Evolutionary conservation across 2,113 vertebrate species (phyloP).

Genomic region (Dolichotis patagonum): DNA sequence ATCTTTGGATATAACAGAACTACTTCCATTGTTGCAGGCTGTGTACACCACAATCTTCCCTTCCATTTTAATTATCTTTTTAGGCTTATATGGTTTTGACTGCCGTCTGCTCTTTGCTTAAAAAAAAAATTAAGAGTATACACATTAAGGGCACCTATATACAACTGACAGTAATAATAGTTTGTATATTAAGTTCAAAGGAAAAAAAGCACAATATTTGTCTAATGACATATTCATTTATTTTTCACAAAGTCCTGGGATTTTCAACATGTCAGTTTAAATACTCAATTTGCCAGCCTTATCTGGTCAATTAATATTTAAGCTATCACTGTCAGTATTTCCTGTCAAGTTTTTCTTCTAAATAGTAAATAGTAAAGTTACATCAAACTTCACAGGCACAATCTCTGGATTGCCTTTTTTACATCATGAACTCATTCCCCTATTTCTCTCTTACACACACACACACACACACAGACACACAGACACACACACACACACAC

Average conservation of each 20-base stretch:
- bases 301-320: slow-evolving; percentile 8
- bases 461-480: too few species aligned
- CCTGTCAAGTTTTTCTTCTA: background rate
- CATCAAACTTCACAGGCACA: background rate
- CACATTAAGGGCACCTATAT: slow-evolving; percentile 39
- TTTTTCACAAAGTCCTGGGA: slow-evolving; percentile 28
- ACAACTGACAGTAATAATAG: background rate
- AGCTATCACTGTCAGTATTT: background rate
- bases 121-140: slow-evolving; percentile 58
- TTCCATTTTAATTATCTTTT: slow-evolving; percentile 99
- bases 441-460: background rate
- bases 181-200: slow-evolving; percentile 46
- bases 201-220: background rate
- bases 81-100: slow-evolving; percentile 99
- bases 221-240: background rate
- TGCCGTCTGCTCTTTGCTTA: slow-evolving; percentile 98
- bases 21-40: slow-evolving; percentile 99
- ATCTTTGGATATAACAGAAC: slow-evolving; percentile 98
- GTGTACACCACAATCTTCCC: slow-evolving; percentile 96
- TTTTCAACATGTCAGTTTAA: slow-evolving; percentile 24
- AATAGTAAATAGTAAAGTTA: slow-evolving; percentile 5
- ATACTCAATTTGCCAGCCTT: slow-evolving; percentile 26
- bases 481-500: background rate
- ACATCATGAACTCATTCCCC: background rate
- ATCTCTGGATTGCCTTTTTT: slow-evolving; percentile 51